A percentile compares a stretch with the other conserved stretches of the same genome.
Conservation (phyloP, 2,797 vertebrate genomes). For the Urocyon cinereoargenteus region DNA sequence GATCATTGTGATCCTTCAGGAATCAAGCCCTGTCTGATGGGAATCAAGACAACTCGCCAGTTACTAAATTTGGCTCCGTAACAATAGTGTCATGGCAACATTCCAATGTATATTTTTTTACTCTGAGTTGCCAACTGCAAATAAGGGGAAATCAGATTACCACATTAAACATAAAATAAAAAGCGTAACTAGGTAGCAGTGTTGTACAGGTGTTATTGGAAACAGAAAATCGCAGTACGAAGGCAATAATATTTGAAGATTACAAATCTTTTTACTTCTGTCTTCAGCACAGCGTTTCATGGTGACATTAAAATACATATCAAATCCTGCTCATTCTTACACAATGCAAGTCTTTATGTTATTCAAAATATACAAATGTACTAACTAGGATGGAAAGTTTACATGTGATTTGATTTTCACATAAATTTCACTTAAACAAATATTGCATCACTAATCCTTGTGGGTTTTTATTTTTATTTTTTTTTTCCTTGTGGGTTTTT, state of each 20-base stretch:
- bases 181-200: background rate
- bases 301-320: constrained; percentile 20
- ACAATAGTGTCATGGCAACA: constrained; percentile 50
- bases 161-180: constrained; percentile 16
- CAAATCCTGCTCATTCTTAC: background rate
- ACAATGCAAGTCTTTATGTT: background rate
- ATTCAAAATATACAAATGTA: background rate
- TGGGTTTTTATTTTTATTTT: background rate
- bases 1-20: background rate
- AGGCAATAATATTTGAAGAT: constrained; percentile 3
- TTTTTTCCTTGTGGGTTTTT: background rate
- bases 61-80: constrained; percentile 30
- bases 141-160: constrained; percentile 58
- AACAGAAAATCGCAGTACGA: constrained; percentile 73
- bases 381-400: background rate
- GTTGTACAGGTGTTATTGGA: constrained; percentile 55
- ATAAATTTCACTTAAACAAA: constrained; percentile 39
- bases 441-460: background rate
- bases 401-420: constrained; percentile 16
- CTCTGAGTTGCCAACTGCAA: constrained; percentile 61
- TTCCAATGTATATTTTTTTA: constrained; percentile 58
- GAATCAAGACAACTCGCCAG: constrained; percentile 33
- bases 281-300: constrained; percentile 25
- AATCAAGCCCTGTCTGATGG: background rate
- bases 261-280: background rate